These are phyloP conservation scores for Enteromius treurensis DNA, from an alignment of 2,797 vertebrate genomes.

Conservation along the genomic window DNA sequence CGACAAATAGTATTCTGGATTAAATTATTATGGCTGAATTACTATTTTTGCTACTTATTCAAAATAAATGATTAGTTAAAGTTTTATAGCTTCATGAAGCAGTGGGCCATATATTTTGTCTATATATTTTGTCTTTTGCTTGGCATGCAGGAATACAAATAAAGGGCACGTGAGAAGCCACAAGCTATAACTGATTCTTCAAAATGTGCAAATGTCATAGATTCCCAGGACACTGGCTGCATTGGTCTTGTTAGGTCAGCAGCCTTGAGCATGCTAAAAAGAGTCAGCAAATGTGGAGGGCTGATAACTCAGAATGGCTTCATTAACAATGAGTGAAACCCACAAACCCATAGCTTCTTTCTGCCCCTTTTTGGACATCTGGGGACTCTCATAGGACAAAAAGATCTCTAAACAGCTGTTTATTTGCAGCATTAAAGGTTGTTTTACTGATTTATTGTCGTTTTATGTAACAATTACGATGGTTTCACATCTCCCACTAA, in stretches of 20 bases:
- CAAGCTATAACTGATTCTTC: conserved; percentile 9
- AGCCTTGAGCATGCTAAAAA: conserved; percentile 4
- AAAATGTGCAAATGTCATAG: conserved; percentile 9
- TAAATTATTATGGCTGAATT: not conserved
- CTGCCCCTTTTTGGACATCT: not conserved
- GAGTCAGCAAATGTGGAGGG: not conserved
- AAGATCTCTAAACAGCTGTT: not conserved
- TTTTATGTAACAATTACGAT: not conserved
- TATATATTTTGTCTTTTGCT: not conserved
- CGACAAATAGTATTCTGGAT: not conserved
- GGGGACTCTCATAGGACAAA: not conserved
- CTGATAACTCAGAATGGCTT: conserved; percentile 12
- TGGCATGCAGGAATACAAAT: not conserved
- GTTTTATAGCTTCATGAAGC: not conserved
- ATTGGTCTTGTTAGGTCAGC: not conserved
- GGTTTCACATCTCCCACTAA: not conserved
- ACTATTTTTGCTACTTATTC: not conserved
- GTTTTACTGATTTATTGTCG: not conserved
- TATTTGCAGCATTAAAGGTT: not conserved
- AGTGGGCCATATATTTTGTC: not conserved
- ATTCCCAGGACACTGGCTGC: not conserved
- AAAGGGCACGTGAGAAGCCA: not conserved
- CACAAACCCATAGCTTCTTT: not conserved
- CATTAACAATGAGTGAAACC: not conserved
- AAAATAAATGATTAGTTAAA: not conserved